Percentiles rank a stretch among this genome's conserved stretches.
Evolutionary conservation across 2,797 vertebrate genomes (phyloP).

Genomic region (Meriones psammophilus): DNA sequence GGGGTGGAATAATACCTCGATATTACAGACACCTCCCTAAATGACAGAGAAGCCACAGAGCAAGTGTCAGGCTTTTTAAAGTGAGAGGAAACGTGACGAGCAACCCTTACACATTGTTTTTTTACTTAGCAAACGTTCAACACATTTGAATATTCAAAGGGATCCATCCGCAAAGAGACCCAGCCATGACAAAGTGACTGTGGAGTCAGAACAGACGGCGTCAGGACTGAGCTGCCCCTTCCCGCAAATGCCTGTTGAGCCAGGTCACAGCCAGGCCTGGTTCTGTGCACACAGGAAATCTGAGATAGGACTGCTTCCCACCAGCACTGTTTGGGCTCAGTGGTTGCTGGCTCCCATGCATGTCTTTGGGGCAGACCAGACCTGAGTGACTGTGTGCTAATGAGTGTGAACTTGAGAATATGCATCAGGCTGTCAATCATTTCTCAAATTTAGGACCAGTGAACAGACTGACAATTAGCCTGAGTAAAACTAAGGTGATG

Average conservation of each 20-base stretch:
- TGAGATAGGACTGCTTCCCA: background rate
- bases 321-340: background rate
- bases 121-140: background rate
- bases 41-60: background rate
- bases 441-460: slow-evolving; percentile 59
- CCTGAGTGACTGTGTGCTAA: slow-evolving; percentile 47
- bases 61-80: background rate
- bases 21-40: background rate
- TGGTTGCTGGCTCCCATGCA: background rate
- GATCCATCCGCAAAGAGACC: slow-evolving; percentile 51
- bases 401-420: slow-evolving; percentile 55
- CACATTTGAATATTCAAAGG: slow-evolving; percentile 39
- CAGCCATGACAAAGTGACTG: background rate
- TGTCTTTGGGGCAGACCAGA: slow-evolving; percentile 27
- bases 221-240: background rate
- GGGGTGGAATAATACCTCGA: background rate
- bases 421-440: slow-evolving; percentile 65
- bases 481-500: slow-evolving; percentile 71
- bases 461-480: slow-evolving; percentile 75
- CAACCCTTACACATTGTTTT: background rate
- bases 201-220: slow-evolving; percentile 66
- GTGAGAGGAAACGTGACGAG: background rate
- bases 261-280: slow-evolving; percentile 17
- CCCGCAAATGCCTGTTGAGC: slow-evolving; percentile 60
- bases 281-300: background rate